Percentiles rank a stretch among this genome's conserved stretches.
These are phyloP conservation scores for Campopleginae sp. DNA, from an alignment of 2,888 invertebrate species.

Conservation along the genomic window DNA sequence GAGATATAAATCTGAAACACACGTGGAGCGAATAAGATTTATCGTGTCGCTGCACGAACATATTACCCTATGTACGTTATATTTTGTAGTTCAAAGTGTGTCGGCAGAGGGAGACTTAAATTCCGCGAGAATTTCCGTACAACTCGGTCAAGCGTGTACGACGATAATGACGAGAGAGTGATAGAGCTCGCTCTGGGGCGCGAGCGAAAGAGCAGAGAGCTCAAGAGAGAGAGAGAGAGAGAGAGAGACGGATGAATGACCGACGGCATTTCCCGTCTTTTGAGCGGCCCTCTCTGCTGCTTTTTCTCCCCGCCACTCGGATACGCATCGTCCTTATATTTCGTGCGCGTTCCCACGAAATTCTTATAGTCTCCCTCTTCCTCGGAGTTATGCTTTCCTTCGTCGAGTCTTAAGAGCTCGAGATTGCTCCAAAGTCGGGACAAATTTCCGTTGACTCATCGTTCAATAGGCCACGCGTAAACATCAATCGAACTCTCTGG, in stretches of 20 bases:
- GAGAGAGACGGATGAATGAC: background rate
- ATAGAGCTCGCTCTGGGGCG: background rate
- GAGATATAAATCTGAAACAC: conserved; percentile 62
- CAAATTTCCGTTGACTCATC: conserved; percentile 7
- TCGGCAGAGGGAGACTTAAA: background rate
- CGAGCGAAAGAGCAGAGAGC: conserved; percentile 9
- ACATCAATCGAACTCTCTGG: conserved; percentile 9
- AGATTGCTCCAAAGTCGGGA: background rate
- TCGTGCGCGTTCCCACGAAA: conserved; percentile 61
- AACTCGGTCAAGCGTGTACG: conserved; percentile 19
- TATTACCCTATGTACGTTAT: conserved; percentile 25
- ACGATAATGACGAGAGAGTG: conserved; percentile 32
- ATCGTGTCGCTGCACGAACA: conserved; percentile 51
- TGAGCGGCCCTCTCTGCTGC: background rate
- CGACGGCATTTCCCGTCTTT: conserved; percentile 39
- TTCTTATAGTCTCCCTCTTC: conserved; percentile 39
- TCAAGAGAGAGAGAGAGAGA: conserved; percentile 3
- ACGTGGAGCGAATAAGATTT: conserved; percentile 65
- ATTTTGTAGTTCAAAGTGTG: conserved; percentile 39
- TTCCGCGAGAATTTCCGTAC: conserved; percentile 17
- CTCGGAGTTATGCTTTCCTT: conserved; percentile 22
- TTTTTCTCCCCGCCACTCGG: background rate
- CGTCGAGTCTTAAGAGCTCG: background rate
- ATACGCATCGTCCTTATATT: conserved; percentile 40
- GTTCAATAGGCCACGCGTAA: conserved; percentile 10